These are phyloP conservation scores for Sternarchorhynchus goeldii DNA, from an alignment of 2,797 vertebrate species.

Conservation along the genomic window DNA sequence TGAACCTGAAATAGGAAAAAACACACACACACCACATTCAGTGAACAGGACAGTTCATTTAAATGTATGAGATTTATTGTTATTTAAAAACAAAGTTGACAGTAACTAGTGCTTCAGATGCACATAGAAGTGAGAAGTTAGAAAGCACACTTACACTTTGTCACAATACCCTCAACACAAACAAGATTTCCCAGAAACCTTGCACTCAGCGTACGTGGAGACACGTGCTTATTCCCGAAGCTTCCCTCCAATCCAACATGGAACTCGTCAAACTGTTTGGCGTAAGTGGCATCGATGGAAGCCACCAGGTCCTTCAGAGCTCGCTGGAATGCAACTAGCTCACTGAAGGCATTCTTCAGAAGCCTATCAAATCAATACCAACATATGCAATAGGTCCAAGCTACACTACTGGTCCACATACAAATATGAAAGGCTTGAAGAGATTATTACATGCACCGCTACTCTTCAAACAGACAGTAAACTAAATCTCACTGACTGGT, in stretches of 20 bases:
- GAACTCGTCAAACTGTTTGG: conserved; percentile 73
- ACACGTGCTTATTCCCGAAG: conserved; percentile 70
- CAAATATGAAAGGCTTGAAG: not conserved
- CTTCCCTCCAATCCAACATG: conserved; percentile 70
- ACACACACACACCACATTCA: not conserved
- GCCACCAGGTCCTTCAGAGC: conserved; percentile 78
- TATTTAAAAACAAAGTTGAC: too few relatives aligned
- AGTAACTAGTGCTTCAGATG: too few relatives aligned
- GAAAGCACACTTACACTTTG: conserved; percentile 66
- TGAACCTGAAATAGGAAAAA: conserved; percentile 57
- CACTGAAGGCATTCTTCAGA: conserved; percentile 71
- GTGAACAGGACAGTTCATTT: not conserved
- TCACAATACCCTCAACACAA: conserved; percentile 76
- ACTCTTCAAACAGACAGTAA: not conserved
- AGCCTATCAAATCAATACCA: conserved; percentile 58
- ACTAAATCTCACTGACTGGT: not conserved
- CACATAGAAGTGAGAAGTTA: conserved; percentile 45
- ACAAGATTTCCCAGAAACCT: conserved; percentile 72
- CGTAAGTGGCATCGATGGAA: conserved; percentile 68
- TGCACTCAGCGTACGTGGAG: conserved; percentile 63
- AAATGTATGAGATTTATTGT: conserved; percentile 7
- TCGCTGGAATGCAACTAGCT: conserved; percentile 76
- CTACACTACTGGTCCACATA: not conserved
- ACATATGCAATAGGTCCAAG: not conserved
- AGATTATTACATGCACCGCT: not conserved